Evolutionary conservation across 2,113 vertebrate species (phyloP).

Genomic region (Rhizomys pruinosus): DNA sequence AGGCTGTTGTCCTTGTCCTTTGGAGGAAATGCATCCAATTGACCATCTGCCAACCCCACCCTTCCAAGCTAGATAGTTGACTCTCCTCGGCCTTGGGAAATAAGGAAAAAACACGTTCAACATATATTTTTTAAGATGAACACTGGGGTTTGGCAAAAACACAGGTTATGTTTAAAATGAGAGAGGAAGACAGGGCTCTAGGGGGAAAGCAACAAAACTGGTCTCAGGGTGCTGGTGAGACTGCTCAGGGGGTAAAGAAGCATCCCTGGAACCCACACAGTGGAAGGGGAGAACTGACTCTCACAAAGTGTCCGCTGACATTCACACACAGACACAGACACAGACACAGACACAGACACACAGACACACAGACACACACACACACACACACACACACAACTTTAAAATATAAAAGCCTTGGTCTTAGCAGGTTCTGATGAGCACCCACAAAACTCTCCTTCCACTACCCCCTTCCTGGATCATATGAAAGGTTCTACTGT

Average conservation of each 20-base stretch:
- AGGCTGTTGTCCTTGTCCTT: background rate
- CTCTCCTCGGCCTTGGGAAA: constrained; percentile 19
- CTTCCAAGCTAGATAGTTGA: background rate
- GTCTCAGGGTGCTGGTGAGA: too few species aligned
- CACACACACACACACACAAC: too few species aligned
- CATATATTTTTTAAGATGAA: background rate
- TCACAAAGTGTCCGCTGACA: too few species aligned
- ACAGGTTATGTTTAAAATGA: background rate
- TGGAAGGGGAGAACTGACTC: background rate
- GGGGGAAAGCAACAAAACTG: too few species aligned
- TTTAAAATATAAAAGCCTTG: too few species aligned
- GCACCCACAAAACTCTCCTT: too few species aligned
- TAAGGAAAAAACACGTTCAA: background rate
- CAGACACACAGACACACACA: too few species aligned
- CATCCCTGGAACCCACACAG: background rate
- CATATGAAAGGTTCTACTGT: too few species aligned
- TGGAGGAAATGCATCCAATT: background rate
- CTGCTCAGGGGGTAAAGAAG: background rate
- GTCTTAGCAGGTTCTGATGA: too few species aligned
- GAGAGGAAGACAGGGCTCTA: background rate
- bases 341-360: too few species aligned
- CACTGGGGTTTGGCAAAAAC: background rate
- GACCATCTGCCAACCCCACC: background rate
- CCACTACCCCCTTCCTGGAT: too few species aligned
- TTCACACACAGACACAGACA: too few species aligned